Base-by-base conservation (phyloP, 2,113 vertebrate genomes). In the Carassius auratus region DNA sequence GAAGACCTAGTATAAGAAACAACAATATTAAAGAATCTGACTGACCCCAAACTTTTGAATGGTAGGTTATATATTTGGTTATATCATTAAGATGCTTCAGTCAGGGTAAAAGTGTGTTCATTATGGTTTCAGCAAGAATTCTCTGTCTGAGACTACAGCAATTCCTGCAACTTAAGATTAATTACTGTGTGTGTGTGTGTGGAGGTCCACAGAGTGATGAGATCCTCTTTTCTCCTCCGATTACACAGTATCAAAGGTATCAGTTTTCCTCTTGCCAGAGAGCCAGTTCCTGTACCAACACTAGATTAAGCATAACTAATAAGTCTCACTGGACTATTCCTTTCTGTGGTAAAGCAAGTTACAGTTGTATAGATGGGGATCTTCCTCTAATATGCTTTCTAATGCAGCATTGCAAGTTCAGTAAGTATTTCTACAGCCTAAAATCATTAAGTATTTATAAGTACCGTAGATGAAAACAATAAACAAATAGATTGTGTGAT, bases 181-280 rank as follows among this genome's bases (percentile, higher is more conserved):
- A 57, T 85, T 57, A 61, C 38, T 38, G n/a, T 61, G 50, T 21
- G 33, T 42, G n/a, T 74, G 42, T 45, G 33, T 21, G 33, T 26
- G n/a, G 1, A 30, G 19, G 50, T 59, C 38, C 59, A 66, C n/a
- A 81, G 59, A 81, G 78, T 38, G 78, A 52, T 81, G 80, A 36
- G 48, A 33, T 81, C 80, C 62, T 81, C 62, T 69, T 33, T 69
- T 81, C 78, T 81, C 61, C 78, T 81, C 80, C 68, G 26, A 52
- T 81, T 81, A 81, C 80, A 52, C 80, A 52, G 80, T 81, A 26
- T 68, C 62, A 81, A 68, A 68, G 61, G 42, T 64, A 26, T 81
- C 79, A 0, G 9, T 68, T 81, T 50, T 30, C 79, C 62, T 81
- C 64, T 81, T 69, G 19, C 62, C 45, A 36, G 62, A 10, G n/a